These are phyloP conservation scores for Caenorhabditis latens DNA, from an alignment of 1,140 invertebrate genomes.

Conservation along the genomic window DNA sequence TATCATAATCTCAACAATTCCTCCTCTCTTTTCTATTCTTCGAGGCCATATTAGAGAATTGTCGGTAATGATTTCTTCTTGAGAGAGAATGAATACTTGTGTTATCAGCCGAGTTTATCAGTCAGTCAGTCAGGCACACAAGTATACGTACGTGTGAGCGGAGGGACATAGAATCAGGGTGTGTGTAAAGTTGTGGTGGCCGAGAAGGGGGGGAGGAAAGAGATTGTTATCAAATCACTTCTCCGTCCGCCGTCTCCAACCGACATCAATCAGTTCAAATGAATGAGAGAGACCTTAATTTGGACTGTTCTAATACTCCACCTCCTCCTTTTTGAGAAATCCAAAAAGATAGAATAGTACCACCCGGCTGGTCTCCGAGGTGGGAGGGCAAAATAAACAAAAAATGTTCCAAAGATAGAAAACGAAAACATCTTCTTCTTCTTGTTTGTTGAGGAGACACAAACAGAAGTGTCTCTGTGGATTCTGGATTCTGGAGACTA, in stretches of 20 bases:
- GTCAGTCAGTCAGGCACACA: not conserved
- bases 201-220: not conserved
- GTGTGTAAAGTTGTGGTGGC: constrained; percentile 42
- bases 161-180: too few relatives aligned
- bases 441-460: not conserved
- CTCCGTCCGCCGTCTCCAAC: too few relatives aligned
- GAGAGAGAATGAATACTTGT: not conserved
- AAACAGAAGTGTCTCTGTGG: not conserved
- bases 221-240: constrained; percentile 30
- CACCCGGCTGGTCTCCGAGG: too few relatives aligned
- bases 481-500: not conserved
- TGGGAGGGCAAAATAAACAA: constrained; percentile 1
- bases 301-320: not conserved
- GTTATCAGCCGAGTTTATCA: constrained; percentile 51
- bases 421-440: not conserved
- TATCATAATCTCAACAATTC: too few relatives aligned
- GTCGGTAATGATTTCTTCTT: too few relatives aligned
- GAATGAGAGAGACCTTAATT: not conserved
- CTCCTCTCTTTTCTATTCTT: too few relatives aligned
- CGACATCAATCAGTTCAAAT: constrained; percentile 28
- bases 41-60: too few relatives aligned
- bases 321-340: not conserved
- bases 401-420: constrained; percentile 11
- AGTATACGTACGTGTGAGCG: too few relatives aligned
- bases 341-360: not conserved